Percentiles rank a stretch among this genome's conserved stretches.
Evolutionary conservation across 1,140 invertebrate genomes (phyloP).

Genomic region (Nomia melanderi): DNA sequence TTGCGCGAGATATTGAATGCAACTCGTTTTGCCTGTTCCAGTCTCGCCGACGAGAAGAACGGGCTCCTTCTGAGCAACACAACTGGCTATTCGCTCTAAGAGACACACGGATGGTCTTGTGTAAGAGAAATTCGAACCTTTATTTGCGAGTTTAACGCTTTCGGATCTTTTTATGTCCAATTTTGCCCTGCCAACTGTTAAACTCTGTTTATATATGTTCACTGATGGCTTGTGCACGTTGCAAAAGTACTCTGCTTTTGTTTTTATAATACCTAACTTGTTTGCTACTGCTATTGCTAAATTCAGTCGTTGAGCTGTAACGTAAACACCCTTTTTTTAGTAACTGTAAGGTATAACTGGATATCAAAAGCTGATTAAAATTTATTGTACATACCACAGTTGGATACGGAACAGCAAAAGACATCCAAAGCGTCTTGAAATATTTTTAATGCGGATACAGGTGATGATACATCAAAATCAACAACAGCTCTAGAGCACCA

Average conservation of each 20-base stretch:
- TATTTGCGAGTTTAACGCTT: constrained; percentile 52
- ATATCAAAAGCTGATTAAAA: too few species aligned
- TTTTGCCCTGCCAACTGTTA: constrained; percentile 83
- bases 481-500: constrained; percentile 91
- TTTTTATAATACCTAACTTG: constrained; percentile 91
- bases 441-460: constrained; percentile 88
- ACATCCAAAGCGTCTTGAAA: constrained; percentile 96
- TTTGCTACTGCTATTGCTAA: constrained; percentile 88
- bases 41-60: constrained; percentile 98
- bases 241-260: constrained; percentile 91
- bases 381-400: constrained; percentile 74
- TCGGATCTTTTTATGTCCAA: constrained; percentile 72
- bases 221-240: constrained; percentile 90
- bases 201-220: constrained; percentile 77
- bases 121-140: constrained; percentile 87
- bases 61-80: constrained; percentile 92
- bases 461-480: constrained; percentile 88
- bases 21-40: constrained; percentile 98
- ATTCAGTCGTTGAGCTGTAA: constrained; percentile 82
- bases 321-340: too few species aligned
- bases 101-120: constrained; percentile 90
- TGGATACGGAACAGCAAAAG: constrained; percentile 89
- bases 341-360: too few species aligned
- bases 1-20: constrained; percentile 95
- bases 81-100: constrained; percentile 92